Evolutionary conservation across 2,888 invertebrate species (phyloP).

Genomic region (Pecten maximus): DNA sequence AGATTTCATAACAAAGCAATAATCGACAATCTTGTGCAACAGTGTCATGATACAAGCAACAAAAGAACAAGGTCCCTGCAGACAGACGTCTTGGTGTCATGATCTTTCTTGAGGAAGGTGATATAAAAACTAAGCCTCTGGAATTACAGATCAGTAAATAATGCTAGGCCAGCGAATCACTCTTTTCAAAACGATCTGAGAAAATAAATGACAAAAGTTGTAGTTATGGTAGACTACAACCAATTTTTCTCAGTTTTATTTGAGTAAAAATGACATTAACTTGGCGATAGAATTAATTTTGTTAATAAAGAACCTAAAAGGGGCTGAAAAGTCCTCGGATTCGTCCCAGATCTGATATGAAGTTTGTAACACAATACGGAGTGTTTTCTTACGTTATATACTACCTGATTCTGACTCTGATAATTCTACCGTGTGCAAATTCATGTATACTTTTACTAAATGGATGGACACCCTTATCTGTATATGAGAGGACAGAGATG

Average conservation of each 20-base stretch:
- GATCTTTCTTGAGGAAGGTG: not conserved
- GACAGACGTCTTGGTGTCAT: not conserved
- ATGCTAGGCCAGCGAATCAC: not conserved
- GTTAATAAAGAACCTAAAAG: not conserved
- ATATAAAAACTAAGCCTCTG: not conserved
- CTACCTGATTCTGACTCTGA: not conserved
- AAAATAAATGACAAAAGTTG: not conserved
- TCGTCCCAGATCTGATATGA: constrained; percentile 30
- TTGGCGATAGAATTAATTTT: not conserved
- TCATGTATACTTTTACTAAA: constrained; percentile 79
- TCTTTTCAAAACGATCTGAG: not conserved
- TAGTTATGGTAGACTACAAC: not conserved
- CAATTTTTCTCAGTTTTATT: constrained; percentile 1
- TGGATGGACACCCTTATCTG: constrained; percentile 79
- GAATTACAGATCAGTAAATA: not conserved
- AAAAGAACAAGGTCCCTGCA: not conserved
- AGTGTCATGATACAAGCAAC: not conserved
- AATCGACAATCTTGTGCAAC: not conserved
- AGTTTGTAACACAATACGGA: constrained; percentile 1
- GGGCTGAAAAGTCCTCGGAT: not conserved
- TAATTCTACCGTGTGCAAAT: constrained; percentile 49
- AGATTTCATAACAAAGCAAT: not conserved
- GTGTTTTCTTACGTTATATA: constrained; percentile 24
- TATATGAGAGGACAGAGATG: constrained; percentile 71
- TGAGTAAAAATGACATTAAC: constrained; percentile 5